Conservation (phyloP, 1,140 invertebrate species). For the Lethocerus indicus region DNA sequence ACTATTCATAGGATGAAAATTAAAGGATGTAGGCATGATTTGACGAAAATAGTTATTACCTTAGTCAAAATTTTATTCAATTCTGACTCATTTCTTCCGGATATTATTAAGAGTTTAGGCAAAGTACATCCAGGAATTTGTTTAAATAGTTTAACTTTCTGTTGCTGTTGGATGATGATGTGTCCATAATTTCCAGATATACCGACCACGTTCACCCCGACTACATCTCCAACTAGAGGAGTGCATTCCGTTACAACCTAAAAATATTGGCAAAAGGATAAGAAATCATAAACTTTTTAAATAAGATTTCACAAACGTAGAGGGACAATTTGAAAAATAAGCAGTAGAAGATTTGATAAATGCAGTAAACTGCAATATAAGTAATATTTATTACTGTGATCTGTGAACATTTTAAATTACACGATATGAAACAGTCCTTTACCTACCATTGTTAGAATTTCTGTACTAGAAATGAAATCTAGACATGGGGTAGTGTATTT, state of each 20-base stretch:
- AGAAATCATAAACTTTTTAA: no score
- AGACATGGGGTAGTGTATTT: no score
- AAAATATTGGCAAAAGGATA: no score
- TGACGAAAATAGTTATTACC: slow-evolving; percentile 24
- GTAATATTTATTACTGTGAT: no score
- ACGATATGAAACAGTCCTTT: no score
- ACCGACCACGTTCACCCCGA: slow-evolving; percentile 41
- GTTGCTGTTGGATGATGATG: slow-evolving; percentile 25
- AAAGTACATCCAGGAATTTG: slow-evolving; percentile 12
- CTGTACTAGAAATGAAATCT: no score
- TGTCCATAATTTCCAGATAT: slow-evolving; percentile 44
- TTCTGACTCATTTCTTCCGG: slow-evolving; percentile 17
- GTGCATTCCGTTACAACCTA: slow-evolving; percentile 34
- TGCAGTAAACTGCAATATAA: no score
- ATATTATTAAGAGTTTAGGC: slow-evolving; percentile 15
- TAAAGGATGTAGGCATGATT: background rate
- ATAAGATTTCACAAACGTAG: no score
- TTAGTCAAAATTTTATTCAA: slow-evolving; percentile 1
- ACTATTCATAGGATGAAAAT: background rate
- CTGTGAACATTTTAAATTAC: no score
- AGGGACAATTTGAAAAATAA: no score
- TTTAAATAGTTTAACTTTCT: slow-evolving; percentile 1
- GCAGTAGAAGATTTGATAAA: no score
- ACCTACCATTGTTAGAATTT: no score
- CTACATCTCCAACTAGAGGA: slow-evolving; percentile 26